Evolutionary conservation across 1,140 invertebrate species (phyloP), one percentile per base, ranked within the genome.

Genomic region (Pseudachorutes palmiensis): DNA sequence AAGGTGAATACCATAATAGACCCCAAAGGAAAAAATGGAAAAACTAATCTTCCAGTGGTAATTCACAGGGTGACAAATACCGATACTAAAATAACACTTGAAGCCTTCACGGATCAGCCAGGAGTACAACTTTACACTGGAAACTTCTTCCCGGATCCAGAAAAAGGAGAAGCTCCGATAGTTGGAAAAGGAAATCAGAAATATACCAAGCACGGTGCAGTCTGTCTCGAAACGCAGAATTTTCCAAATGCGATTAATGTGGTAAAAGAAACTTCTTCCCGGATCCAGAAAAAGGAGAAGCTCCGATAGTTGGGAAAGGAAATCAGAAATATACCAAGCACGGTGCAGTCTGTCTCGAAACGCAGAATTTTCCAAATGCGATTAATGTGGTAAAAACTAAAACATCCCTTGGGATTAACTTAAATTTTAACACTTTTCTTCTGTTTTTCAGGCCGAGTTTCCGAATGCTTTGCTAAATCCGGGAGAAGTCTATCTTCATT

Each of bases 351-450:
- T 94, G 90, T 75, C 79, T 97, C 36, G 92, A 97, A 78, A 92
- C 94, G 0, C 93, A 97, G 78, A 90, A 89, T 74, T 97, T 87
- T 81, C 94, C 94, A 0, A 88, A 97, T 80, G 89, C 92, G 14
- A 79, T 94, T 1, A 92, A 97, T 81, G 83, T 93, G 77, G 83
- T 89, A 79, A 81, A 79, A 78, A 36, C 29, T 30, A 5, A 70
- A 74, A 68, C 57, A 74, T 74, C 9, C 71, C 72, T 55, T 72
- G 22, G 14, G 12, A 45, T 48, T 58, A 22, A 55, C 61, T 2
- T 60, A 63, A 49, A 49, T 29, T 66, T 36, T 41, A 51, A 22
- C 71, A 70, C 70, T 67, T 32, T 72, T 75, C 74, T 41, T 75
- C 76, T 67, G 57, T 73, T 65, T 83, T 82, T 55, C 80, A 88